Conservation (phyloP, 1,140 invertebrate genomes). For the Ceratina australensis region DNA sequence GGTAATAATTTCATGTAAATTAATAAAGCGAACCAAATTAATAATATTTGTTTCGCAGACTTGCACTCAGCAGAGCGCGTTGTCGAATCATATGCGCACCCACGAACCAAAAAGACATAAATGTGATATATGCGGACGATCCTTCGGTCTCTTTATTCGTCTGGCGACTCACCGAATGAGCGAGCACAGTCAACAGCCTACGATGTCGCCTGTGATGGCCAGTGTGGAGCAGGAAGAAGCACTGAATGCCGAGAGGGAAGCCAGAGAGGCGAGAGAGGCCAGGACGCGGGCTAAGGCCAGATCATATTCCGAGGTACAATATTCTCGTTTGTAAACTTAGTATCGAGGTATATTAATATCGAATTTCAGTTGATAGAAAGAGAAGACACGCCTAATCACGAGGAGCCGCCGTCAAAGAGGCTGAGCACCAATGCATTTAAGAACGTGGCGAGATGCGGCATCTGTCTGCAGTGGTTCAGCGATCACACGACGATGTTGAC, state of each 20-base stretch:
- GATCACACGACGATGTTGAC: conserved; percentile 71
- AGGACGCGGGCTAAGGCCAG: conserved; percentile 54
- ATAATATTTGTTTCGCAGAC: conserved; percentile 51
- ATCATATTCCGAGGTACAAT: conserved; percentile 55
- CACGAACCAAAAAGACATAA: conserved; percentile 73
- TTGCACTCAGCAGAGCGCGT: conserved; percentile 73
- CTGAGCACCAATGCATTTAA: conserved; percentile 52
- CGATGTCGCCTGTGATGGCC: conserved; percentile 60
- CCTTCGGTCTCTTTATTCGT: conserved; percentile 71
- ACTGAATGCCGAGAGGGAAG: conserved; percentile 70
- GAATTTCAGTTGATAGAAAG: conserved; percentile 57
- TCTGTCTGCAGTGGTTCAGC: conserved; percentile 68
- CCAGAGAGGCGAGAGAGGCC: conserved; percentile 68
- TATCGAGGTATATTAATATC: no score
- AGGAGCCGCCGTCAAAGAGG: conserved; percentile 54
- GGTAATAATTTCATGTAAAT: conserved; percentile 55
- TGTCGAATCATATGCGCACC: conserved; percentile 76
- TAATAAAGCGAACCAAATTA: not conserved
- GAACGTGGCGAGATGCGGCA: conserved; percentile 69
- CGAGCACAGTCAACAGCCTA: conserved; percentile 67
- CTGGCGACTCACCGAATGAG: conserved; percentile 67
- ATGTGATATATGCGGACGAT: conserved; percentile 72
- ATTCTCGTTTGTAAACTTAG: conserved; percentile 57
- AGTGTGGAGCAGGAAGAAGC: conserved; percentile 72
- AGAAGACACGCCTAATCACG: conserved; percentile 46